Base-by-base conservation (phyloP, 2,888 invertebrate genomes). In the Epirrhoe tristata region DNA sequence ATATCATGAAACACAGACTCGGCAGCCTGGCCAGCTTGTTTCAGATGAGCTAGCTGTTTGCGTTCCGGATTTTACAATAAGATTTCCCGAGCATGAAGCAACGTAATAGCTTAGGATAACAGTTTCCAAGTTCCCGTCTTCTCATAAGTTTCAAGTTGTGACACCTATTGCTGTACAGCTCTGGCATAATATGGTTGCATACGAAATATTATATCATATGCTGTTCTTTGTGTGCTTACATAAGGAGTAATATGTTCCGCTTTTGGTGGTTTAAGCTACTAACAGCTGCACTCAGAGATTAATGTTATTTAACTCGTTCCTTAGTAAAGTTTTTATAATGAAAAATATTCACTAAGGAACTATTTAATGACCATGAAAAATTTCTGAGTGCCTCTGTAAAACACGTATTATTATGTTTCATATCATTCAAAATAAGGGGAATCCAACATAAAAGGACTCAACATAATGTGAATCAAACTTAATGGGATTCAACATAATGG, bases 141-240 rank as follows among this genome's bases (percentile, higher is more conserved):
- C 63, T 70, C 62, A 63, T 72, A 74, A 70, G 69, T 73, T 68
- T 34, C 24, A 43, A 71, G 59, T 69, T 70, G 69, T 68, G 73
- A 73, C 73, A 74, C 61, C 65, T 74, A 70, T 67, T 68, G 67
- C 70, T 66, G 48, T 64, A 57, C 53, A 58, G 55, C 69, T 68
- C 51, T 24, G 61, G 63, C 67, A 69, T 73, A 62, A 71, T 67
- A 48, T 67, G 63, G 63, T 43, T 58, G 55, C 50, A 56, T 61
- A n/a, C 16, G 36, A 32, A 54, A 34, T 46, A 60, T 43, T 43
- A 43, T 43, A 43, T 12, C 12, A 43, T 43, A 12, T 10, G 39
- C 12, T 4, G 12, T 43, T 43, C 39, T 43, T 43, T 43, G 39
- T 34, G 34, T 43, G 39, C 39, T 43, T 43, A 12, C 39, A 43